Percentiles rank a stretch among this genome's conserved stretches.
These are phyloP conservation scores for Ciconia stormi DNA, from an alignment of 2,113 vertebrate species.

Conservation along the genomic window DNA sequence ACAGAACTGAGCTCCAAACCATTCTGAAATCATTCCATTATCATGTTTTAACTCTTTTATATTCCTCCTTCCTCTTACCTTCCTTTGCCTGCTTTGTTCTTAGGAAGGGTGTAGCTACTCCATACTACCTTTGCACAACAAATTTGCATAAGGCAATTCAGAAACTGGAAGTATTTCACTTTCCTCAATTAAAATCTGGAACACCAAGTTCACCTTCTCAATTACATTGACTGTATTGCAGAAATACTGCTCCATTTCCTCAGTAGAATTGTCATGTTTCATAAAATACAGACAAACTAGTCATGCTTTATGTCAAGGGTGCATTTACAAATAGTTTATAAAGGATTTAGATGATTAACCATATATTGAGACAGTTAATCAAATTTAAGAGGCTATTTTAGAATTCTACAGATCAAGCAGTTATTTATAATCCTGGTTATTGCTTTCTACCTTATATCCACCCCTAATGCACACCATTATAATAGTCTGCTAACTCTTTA, in stretches of 20 bases:
- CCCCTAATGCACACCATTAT: neutral
- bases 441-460: conserved; percentile 13
- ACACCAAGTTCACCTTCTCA: neutral
- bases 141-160: neutral
- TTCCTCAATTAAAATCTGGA: neutral
- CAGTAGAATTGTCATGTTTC: conserved; percentile 26
- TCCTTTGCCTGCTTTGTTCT: neutral
- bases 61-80: neutral
- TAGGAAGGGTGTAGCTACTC: neutral
- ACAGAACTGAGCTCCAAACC: neutral
- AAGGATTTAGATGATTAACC: conserved; percentile 50
- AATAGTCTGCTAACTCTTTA: neutral
- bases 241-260: conserved; percentile 29
- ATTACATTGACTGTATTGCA: neutral
- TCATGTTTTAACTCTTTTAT: neutral
- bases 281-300: conserved; percentile 10
- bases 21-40: neutral
- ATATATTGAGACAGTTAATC: conserved; percentile 40
- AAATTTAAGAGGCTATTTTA: conserved; percentile 51
- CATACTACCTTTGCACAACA: neutral
- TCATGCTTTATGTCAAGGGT: conserved; percentile 5
- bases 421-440: conserved; percentile 48
- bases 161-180: neutral
- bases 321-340: conserved; percentile 51
- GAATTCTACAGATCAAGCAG: conserved; percentile 17